These are phyloP conservation scores for Dorcus parallelipipedus DNA, from an alignment of 2,888 invertebrate genomes.

Conservation along the genomic window DNA sequence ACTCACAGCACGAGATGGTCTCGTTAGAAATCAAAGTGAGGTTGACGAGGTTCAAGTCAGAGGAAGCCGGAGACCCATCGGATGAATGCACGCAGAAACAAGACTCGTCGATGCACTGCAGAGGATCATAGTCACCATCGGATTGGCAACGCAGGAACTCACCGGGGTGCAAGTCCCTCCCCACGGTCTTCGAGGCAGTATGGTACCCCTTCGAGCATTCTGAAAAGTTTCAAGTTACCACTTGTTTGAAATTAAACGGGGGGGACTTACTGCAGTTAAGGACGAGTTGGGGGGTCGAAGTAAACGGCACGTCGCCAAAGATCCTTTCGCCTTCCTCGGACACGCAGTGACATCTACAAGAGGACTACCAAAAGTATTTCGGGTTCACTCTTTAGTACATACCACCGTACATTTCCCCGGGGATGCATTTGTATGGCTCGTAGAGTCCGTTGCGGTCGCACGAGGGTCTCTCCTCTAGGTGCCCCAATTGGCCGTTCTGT, in stretches of 20 bases:
- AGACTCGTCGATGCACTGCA: constrained; percentile 60
- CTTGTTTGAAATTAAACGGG: neutral
- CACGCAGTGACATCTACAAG: constrained; percentile 62
- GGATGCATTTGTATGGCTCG: constrained; percentile 58
- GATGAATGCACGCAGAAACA: constrained; percentile 62
- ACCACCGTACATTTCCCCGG: constrained; percentile 61
- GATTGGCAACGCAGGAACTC: constrained; percentile 57
- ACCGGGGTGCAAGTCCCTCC: constrained; percentile 40
- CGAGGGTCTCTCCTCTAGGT: constrained; percentile 54
- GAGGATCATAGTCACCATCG: constrained; percentile 64
- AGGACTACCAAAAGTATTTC: neutral
- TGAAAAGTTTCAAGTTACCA: constrained; percentile 32
- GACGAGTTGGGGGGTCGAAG: constrained; percentile 44
- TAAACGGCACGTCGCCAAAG: constrained; percentile 62
- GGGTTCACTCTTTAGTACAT: too few species aligned
- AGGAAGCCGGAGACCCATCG: constrained; percentile 51
- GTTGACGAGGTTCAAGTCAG: constrained; percentile 34
- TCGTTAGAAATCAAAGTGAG: constrained; percentile 36
- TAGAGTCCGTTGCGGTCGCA: constrained; percentile 65
- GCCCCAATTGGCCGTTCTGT: constrained; percentile 51
- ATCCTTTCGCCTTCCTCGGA: constrained; percentile 60
- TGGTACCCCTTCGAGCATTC: constrained; percentile 59
- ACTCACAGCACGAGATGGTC: constrained; percentile 47
- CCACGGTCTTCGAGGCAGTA: constrained; percentile 48
- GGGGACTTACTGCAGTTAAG: constrained; percentile 59